A percentile compares a stretch with the other conserved stretches of the same genome.
These are phyloP conservation scores for Melipona beecheii DNA, from an alignment of 2,888 invertebrate species.

Conservation along the genomic window DNA sequence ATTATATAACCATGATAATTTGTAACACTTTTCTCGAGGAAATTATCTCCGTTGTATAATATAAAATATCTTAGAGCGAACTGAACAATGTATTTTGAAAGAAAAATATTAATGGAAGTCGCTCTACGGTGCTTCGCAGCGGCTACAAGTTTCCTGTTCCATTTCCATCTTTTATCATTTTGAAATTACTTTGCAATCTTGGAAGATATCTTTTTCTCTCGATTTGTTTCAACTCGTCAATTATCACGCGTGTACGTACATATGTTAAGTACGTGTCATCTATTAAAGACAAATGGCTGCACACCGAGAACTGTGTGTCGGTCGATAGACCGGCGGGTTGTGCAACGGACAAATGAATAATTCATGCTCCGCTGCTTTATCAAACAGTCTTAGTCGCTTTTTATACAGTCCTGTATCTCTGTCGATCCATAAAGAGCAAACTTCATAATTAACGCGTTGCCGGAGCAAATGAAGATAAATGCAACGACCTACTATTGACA, in stretches of 20 bases:
- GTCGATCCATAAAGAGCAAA: neutral
- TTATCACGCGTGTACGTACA: neutral
- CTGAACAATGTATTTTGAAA: too few species aligned
- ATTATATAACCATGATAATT: too few species aligned
- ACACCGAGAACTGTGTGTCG: neutral
- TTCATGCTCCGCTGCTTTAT: conserved; percentile 11
- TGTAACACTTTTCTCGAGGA: too few species aligned
- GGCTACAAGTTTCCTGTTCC: too few species aligned
- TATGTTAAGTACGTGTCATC: neutral
- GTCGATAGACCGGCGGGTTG: neutral
- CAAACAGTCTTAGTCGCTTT: conserved; percentile 5
- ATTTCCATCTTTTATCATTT: too few species aligned
- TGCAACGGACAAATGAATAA: conserved; percentile 5
- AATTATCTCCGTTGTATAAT: too few species aligned
- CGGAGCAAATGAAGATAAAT: neutral
- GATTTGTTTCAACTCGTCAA: neutral
- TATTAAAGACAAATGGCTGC: conserved; percentile 4
- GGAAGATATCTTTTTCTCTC: neutral
- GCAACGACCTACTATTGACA: neutral
- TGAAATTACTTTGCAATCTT: too few species aligned
- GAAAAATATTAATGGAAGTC: too few species aligned
- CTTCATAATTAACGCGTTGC: conserved; percentile 17
- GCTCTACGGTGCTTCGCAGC: too few species aligned
- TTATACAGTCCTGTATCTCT: neutral
- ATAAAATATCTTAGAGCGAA: too few species aligned